Percentiles rank a stretch among this genome's conserved stretches.
Conservation (phyloP, 2,113 vertebrate species). For the Cyprinus carpio region DNA sequence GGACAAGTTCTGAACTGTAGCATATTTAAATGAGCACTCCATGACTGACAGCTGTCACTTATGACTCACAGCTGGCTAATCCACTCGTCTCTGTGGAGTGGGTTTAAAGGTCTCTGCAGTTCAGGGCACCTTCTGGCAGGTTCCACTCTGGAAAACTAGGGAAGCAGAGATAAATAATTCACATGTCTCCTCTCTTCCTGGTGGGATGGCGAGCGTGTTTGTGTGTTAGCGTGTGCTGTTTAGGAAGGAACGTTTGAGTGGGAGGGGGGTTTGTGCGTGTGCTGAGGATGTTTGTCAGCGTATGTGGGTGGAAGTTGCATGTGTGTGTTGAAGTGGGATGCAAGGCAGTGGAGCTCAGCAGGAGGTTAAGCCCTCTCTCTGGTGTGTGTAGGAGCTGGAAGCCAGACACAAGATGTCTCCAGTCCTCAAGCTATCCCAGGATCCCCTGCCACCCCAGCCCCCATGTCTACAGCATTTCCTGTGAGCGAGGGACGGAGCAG, state of each 20-base stretch:
- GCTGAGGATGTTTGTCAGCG: slow-evolving; percentile 15
- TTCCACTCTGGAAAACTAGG: slow-evolving; percentile 33
- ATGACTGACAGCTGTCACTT: slow-evolving; percentile 41
- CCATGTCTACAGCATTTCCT: slow-evolving; percentile 48
- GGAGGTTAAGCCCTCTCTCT: slow-evolving; percentile 37
- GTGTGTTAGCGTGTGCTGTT: slow-evolving; percentile 19
- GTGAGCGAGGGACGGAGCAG: slow-evolving; percentile 13
- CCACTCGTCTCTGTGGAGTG: slow-evolving; percentile 26
- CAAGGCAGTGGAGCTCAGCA: slow-evolving; percentile 30
- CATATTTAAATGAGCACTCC: slow-evolving; percentile 18
- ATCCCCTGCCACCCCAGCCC: slow-evolving; percentile 14
- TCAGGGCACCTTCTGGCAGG: slow-evolving; percentile 34
- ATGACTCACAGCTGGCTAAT: slow-evolving; percentile 34
- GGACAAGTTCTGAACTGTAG: background rate
- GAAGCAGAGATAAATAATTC: slow-evolving; percentile 48
- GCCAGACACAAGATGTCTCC: slow-evolving; percentile 42
- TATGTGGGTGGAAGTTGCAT: slow-evolving; percentile 33
- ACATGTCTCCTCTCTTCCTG: slow-evolving; percentile 33
- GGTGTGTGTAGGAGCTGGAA: slow-evolving; percentile 40
- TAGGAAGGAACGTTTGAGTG: slow-evolving; percentile 11
- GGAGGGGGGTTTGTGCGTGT: slow-evolving; percentile 37
- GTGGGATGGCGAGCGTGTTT: slow-evolving; percentile 25
- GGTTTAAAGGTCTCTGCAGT: slow-evolving; percentile 10
- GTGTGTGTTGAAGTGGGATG: slow-evolving; percentile 25
- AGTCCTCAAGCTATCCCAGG: slow-evolving; percentile 42